Evolutionary conservation across 30 jellyfish, hydroid and myxozoan genomes (phyloP), one percentile per base, ranked within the genome.

Genomic region (Cassiopea xamachana): DNA sequence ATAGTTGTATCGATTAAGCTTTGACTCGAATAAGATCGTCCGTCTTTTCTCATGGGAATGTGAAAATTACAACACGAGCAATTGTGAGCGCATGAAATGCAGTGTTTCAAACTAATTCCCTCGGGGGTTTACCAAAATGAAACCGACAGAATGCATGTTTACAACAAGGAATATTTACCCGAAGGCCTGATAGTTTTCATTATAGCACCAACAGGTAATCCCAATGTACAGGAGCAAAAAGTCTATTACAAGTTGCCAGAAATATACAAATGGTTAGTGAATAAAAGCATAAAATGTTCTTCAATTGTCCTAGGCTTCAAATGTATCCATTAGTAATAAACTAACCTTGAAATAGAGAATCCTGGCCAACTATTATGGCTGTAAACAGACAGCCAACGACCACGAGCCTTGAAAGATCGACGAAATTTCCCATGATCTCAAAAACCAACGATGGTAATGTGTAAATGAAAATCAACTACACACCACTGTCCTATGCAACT

Each of bases 351-450:
- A 39, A 7, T 6, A 16, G 15, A 71, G 55, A 7, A 71, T 71
- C 80, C 80, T 78, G 75, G 15, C 75, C 87, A 55, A 60, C 15
- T 10, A 78, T 13, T 48, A 47, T 49, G 58, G 74, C 75, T 2
- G 27, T 48, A 15, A 78, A 16, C 75, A 78, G 58, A 12, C 55
- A 48, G 87, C 87, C 87, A 49, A 78, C 75, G 73, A 78, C 7
- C 51, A 82, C 39, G 60, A 82, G 83, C 90, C 80, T 19, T 51
- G 81, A 46, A 82, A 82, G 17, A 48, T 59, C 82, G 81, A 47
- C 58, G 49, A 19, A 82, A 46, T 62, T 68, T 58, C 69, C 90
- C 90, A 82, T 82, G 67, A 70, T 82, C 80, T 45, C 90, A 49
- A 64, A 82, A 71, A 71, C 58, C 48, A 73, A n/a, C 81, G 80